Percentiles rank a stretch among this genome's conserved stretches.
Evolutionary conservation across 2,888 invertebrate species (phyloP).

Genomic region (Conops quadrifasciatus): DNA sequence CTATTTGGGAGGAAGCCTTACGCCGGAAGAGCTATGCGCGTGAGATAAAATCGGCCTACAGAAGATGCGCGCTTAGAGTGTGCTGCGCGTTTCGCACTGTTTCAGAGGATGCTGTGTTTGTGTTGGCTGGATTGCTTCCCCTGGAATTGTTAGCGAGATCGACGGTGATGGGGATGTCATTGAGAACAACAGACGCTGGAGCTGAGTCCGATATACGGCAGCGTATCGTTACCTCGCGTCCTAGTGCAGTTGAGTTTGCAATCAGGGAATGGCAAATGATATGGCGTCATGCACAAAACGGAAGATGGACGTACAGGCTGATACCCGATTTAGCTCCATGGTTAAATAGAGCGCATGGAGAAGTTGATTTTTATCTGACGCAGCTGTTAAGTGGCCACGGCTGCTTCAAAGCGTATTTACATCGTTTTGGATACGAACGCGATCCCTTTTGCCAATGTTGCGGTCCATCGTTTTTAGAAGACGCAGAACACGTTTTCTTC

Average conservation of each 20-base stretch:
- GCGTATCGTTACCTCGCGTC: no score
- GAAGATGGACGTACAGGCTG: neutral
- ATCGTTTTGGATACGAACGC: neutral
- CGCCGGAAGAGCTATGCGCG: neutral
- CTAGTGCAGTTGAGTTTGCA: no score
- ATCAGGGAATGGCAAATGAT: neutral
- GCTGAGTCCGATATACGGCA: no score
- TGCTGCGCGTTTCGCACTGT: slow-evolving; percentile 20
- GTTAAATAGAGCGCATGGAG: neutral
- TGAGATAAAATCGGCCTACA: neutral
- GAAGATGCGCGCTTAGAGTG: neutral
- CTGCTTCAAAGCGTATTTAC: neutral
- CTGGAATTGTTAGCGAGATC: neutral
- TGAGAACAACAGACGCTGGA: no score
- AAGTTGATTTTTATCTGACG: neutral
- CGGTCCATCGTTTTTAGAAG: neutral
- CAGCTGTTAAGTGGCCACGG: neutral
- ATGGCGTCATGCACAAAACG: neutral
- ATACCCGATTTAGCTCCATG: neutral
- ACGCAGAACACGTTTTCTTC: neutral
- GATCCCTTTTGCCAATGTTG: neutral
- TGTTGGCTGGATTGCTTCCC: slow-evolving; percentile 2
- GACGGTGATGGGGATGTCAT: no score
- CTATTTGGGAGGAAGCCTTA: neutral
- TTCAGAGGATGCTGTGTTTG: neutral